These are phyloP conservation scores for Gonocerus acuteangulatus DNA, from an alignment of 2,888 invertebrate genomes.

Conservation along the genomic window DNA sequence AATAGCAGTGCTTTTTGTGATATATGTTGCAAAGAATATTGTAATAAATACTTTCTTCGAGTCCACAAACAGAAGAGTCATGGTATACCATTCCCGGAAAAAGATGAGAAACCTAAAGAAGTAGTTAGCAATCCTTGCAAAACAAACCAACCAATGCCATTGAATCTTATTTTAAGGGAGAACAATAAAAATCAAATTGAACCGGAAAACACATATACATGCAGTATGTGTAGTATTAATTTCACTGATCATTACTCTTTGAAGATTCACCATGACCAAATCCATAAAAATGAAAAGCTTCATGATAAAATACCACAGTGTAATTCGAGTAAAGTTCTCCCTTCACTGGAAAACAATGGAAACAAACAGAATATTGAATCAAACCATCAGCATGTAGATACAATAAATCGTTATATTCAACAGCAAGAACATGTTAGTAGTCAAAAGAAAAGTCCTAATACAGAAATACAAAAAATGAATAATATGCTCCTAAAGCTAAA, in stretches of 20 bases:
- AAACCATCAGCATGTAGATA: background rate
- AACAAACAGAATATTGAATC: constrained; percentile 1
- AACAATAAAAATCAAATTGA: constrained; percentile 31
- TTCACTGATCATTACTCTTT: constrained; percentile 33
- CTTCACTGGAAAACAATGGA: background rate
- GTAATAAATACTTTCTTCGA: constrained; percentile 82
- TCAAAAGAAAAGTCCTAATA: constrained; percentile 5
- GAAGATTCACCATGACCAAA: constrained; percentile 33
- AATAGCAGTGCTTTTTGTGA: constrained; percentile 74
- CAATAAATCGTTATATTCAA: background rate
- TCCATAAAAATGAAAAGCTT: constrained; percentile 25
- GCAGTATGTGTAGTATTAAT: constrained; percentile 34
- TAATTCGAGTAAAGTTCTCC: background rate
- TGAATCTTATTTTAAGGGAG: constrained; percentile 37
- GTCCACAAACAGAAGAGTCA: constrained; percentile 89
- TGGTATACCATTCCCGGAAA: constrained; percentile 56
- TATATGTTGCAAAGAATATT: constrained; percentile 85
- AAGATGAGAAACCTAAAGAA: constrained; percentile 33
- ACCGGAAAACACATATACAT: constrained; percentile 28
- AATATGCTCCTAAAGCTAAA: constrained; percentile 36
- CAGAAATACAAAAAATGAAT: constrained; percentile 36
- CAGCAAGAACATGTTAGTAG: background rate
- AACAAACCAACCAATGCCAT: constrained; percentile 34
- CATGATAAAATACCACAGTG: background rate
- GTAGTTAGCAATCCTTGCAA: constrained; percentile 24